Conservation (phyloP, 2,888 invertebrate genomes). For the Cerceris rybyensis region DNA sequence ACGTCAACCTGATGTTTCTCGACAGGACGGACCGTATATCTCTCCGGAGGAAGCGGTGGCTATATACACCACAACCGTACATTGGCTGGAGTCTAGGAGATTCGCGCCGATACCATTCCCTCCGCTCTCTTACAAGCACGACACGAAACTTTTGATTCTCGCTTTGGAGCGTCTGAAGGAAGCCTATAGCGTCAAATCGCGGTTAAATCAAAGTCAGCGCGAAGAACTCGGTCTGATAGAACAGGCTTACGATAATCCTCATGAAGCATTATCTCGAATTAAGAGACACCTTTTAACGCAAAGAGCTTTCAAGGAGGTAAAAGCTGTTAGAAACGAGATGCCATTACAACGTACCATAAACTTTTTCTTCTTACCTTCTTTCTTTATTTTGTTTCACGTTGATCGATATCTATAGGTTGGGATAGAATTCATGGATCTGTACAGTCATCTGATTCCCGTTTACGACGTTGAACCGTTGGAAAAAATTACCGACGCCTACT, state of each 20-base stretch:
- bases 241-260: slow-evolving; percentile 99
- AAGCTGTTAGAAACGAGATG: neutral
- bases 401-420: slow-evolving; percentile 86
- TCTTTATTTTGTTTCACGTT: slow-evolving; percentile 28
- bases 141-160: slow-evolving; percentile 98
- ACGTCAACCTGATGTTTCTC: too few relatives aligned
- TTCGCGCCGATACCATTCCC: slow-evolving; percentile 99
- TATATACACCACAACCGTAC: slow-evolving; percentile 99
- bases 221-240: slow-evolving; percentile 99
- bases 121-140: slow-evolving; percentile 99
- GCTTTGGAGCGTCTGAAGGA: slow-evolving; percentile 98
- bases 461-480: slow-evolving; percentile 99
- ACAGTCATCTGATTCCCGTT: slow-evolving; percentile 99
- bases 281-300: slow-evolving; percentile 99
- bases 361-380: neutral
- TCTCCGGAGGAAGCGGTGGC: slow-evolving; percentile 99
- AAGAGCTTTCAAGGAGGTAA: slow-evolving; percentile 97
- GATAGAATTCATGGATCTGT: slow-evolving; percentile 99
- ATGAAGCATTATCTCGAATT: slow-evolving; percentile 98
- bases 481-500: slow-evolving; percentile 99
- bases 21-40: slow-evolving; percentile 97
- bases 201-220: slow-evolving; percentile 98
- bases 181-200: slow-evolving; percentile 98
- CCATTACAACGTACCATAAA: neutral
- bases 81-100: slow-evolving; percentile 98